These are phyloP conservation scores for Tetranychus cinnabarinus DNA, from an alignment of 1,140 invertebrate genomes.

Conservation along the genomic window DNA sequence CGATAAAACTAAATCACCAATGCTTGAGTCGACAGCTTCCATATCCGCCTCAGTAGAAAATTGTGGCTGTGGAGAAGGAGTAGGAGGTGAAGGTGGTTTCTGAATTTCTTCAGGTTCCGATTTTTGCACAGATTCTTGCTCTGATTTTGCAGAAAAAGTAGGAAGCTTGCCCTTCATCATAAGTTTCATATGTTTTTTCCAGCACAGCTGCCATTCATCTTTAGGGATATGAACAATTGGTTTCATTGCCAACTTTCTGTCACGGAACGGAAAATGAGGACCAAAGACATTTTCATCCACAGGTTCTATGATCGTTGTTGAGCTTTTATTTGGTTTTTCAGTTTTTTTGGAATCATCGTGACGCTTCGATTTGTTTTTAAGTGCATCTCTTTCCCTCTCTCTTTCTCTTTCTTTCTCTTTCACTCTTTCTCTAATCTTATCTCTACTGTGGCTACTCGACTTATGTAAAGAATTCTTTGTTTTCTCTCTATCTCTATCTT, in stretches of 20 bases:
- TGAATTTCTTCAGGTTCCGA: neutral
- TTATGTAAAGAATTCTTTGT: neutral
- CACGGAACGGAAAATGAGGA: neutral
- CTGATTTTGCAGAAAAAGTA: neutral
- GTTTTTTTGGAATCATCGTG: neutral
- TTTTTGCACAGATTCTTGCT: neutral
- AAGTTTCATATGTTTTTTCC: neutral
- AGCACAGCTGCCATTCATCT: neutral
- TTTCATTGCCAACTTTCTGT: neutral
- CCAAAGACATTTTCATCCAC: neutral
- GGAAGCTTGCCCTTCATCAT: neutral
- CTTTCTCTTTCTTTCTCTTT: neutral
- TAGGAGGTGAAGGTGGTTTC: neutral
- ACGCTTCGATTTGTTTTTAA: neutral
- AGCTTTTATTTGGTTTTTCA: neutral
- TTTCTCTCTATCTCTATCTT: neutral
- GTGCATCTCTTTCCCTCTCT: neutral
- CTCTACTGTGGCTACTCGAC: too few relatives aligned
- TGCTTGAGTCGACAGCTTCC: neutral
- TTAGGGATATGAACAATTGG: neutral
- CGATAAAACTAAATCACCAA: neutral
- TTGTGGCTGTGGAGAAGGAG: too few relatives aligned
- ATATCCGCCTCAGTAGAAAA: neutral
- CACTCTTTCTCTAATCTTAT: neutral
- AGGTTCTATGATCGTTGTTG: neutral